phyloP scores from a whole-genome alignment of 2,888 invertebrate species.

The Caenorhabditis macrosperma region DNA sequence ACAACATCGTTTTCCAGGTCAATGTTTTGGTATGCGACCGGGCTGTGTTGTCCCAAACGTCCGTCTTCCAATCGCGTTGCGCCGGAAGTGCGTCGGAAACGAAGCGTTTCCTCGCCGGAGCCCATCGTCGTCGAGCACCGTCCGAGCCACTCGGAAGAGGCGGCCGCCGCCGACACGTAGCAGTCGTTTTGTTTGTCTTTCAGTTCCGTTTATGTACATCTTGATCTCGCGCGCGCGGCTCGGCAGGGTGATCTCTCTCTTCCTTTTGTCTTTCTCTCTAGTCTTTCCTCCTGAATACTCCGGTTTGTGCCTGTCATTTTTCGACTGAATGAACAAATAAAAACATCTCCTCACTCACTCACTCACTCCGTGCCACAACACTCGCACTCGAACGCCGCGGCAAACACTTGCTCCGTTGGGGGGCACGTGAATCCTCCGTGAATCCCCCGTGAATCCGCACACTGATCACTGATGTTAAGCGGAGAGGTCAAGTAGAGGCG shows the following conservation, averaged over 20 bases:
- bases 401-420: not conserved
- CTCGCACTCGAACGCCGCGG: not conserved
- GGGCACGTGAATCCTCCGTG: not conserved
- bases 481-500: slow-evolving; percentile 16
- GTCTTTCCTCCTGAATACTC: slow-evolving; percentile 4
- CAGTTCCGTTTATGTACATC: slow-evolving; percentile 5
- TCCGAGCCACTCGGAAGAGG: slow-evolving; percentile 21
- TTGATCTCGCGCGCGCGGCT: not conserved
- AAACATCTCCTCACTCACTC: not conserved
- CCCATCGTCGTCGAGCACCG: slow-evolving; percentile 46
- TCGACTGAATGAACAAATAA: not conserved
- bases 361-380: not conserved
- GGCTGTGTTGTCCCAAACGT: slow-evolving; percentile 51
- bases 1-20: slow-evolving; percentile 18
- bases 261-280: not conserved
- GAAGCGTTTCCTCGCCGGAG: slow-evolving; percentile 53
- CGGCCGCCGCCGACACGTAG: slow-evolving; percentile 15
- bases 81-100: slow-evolving; percentile 42
- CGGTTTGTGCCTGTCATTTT: slow-evolving; percentile 6
- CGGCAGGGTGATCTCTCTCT: not conserved
- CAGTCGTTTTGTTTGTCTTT: not conserved
- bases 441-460: too few species aligned
- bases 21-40: slow-evolving; percentile 58
- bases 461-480: slow-evolving; percentile 1
- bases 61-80: slow-evolving; percentile 19